Evolutionary conservation across 2,888 invertebrate species (phyloP), one percentile per base, ranked within the genome.

Genomic region (Tetheella fluctuosa): DNA sequence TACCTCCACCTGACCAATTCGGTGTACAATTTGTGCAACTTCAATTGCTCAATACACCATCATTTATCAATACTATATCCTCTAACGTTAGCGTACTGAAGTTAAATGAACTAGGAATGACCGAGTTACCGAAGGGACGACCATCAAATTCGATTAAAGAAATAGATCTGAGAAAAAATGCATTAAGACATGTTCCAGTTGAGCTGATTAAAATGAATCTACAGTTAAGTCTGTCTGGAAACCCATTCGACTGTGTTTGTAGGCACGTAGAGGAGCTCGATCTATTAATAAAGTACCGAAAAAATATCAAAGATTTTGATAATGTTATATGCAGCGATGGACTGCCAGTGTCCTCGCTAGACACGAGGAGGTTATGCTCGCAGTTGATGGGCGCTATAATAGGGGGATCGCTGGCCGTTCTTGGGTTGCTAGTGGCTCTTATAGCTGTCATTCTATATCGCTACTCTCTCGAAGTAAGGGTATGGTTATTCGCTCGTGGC

Each of bases 391-490:
- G 66, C 0, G 76, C 80, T 0, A 59, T 70, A 0, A 37, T 67
- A 0, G 78, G 75, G 0, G 70, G 68, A 0, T 57, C 60, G 0
- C 64, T 80, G 3, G 57, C 75, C 0, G 2, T 57, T 0, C 3
- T 75, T 0, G 67, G 69, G 0, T 1, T 71, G 0, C 58, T 68
- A 0, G 55, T 69, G 0, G 13, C 12, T 2, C 15, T 39, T 13
- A 6, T 62, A 0, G 67, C 61, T 0, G 58, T 59, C 0, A 10
- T 75, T 0, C 20, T 71, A 3, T 71, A 73, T 23, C 61, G 59
- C 3, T 79, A 77, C 60, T 68, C 65, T 0, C 57, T 74, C 4
- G 64, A 74, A 58, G 64, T 80, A 0, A 17, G 75, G 17, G 62
- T 78, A 1, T 72, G 64, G 12, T 64, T 81, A 2, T 64, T 73